Base-by-base conservation (phyloP, 2,113 vertebrate species). In the Calyptomena viridis region DNA sequence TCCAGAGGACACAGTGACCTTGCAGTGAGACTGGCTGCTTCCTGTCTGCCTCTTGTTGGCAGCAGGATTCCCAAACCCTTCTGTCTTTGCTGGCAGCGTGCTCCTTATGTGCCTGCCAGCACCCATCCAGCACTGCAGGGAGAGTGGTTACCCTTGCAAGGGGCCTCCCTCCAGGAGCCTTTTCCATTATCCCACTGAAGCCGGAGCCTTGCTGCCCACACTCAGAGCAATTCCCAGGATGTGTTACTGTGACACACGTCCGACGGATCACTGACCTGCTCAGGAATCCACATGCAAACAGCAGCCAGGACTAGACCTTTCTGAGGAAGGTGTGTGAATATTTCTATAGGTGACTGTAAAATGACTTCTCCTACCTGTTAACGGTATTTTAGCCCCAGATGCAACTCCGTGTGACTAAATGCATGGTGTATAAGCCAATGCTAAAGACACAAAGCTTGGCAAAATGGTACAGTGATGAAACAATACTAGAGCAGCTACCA, bases 1-100 rank as follows among this genome's bases (percentile, higher is more conserved):
- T 95, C 88, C 92, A 95, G 79, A 87, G 95, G 88, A 89, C 88
- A 92, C 73, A 9, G 74, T 52, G 86, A 90, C 93, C 92, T 95
- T 94, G 95, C 4, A 0, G 49, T 76, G 81, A 79, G 85, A 73
- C 82, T 58, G 59, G 46, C 88, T 93, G 90, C 79, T 95, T 72
- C 42, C 85, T 37, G 73, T 53, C 87, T 83, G 71, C 87, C 91
- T 95, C 75, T 46, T 63, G 82, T 12, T 96, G 94, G 88, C 92
- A 95, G 76, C 56, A 90, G 47, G 86, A 72, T 64, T 78, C 80
- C 83, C 52, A 66, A n/a, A 80, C 27, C 88, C 85, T 86, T 93
- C 82, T 93, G 72, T 75, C 91, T 56, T 69, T 53, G 52, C 91
- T 95, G 94, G 88, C 88, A 92, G 63, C 3, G 1, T 19, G 42